These are phyloP conservation scores for Watersipora subatra DNA, from an alignment of 1,140 invertebrate species.

Conservation along the genomic window DNA sequence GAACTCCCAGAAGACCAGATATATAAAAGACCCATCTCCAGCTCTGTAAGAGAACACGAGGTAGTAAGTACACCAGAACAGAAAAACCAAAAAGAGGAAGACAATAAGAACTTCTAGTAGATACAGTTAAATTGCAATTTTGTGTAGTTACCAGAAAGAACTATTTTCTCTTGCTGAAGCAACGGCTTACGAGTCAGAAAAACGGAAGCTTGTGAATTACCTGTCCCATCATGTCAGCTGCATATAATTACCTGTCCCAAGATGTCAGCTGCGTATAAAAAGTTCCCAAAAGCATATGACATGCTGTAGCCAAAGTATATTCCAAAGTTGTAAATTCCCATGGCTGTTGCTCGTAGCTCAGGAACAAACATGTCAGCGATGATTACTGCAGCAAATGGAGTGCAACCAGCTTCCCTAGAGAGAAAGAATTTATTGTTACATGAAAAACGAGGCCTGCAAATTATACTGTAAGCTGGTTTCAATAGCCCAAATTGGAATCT, in stretches of 20 bases:
- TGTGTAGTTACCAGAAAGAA: no score
- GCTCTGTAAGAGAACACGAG: conserved; percentile 43
- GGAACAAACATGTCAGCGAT: conserved; percentile 53
- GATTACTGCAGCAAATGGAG: conserved; percentile 71
- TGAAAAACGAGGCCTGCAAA: background rate
- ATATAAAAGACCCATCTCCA: conserved; percentile 78
- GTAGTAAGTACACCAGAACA: no score
- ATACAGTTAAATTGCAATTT: no score
- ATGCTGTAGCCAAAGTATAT: conserved; percentile 87
- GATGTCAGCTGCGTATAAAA: conserved; percentile 56
- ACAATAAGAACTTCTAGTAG: no score
- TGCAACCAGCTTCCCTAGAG: conserved; percentile 69
- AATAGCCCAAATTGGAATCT: background rate
- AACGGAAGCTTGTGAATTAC: no score
- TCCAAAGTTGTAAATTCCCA: conserved; percentile 89
- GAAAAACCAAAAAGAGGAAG: no score
- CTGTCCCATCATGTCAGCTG: conserved; percentile 56
- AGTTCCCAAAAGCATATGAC: conserved; percentile 76
- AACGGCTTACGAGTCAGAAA: no score
- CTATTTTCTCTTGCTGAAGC: no score
- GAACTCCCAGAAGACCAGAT: conserved; percentile 62
- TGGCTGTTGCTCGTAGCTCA: conserved; percentile 65
- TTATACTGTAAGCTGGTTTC: background rate
- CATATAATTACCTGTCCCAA: conserved; percentile 50
- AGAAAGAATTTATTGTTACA: conserved; percentile 2